Conservation (phyloP, 2,797 vertebrate species). For the Enteromius thamalakanensis region DNA sequence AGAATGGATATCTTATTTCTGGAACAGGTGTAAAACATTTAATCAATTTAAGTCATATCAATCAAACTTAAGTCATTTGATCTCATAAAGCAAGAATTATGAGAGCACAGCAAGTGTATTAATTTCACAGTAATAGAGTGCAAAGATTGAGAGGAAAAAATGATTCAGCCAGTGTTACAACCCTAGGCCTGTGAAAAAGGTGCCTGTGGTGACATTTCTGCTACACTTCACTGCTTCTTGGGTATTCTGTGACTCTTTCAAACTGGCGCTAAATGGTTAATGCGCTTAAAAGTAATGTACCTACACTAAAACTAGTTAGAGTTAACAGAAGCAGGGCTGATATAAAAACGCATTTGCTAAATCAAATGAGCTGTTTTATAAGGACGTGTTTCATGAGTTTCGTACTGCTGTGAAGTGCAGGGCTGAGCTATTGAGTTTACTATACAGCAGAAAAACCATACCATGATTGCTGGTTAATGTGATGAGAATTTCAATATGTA, state of each 20-base stretch:
- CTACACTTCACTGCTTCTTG: not conserved
- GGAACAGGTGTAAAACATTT: not conserved
- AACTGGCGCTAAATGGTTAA: not conserved
- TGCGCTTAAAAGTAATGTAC: not conserved
- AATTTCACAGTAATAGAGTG: not conserved
- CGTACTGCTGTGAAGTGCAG: not conserved
- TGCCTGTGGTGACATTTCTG: not conserved
- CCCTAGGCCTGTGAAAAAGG: not conserved
- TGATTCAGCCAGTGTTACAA: not conserved
- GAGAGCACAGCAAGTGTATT: not conserved
- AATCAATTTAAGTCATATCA: not conserved
- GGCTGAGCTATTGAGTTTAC: not conserved
- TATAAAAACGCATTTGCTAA: not conserved
- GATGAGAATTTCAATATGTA: not conserved
- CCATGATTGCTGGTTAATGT: not conserved
- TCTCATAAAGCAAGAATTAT: not conserved
- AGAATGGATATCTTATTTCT: slow-evolving; percentile 19
- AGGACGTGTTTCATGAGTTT: not conserved
- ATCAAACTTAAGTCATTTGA: slow-evolving; percentile 2
- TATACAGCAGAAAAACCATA: not conserved
- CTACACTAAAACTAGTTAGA: not conserved
- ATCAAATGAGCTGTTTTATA: not conserved
- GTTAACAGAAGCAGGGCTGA: not conserved
- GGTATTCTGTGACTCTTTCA: not conserved
- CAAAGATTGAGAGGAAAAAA: not conserved